Base-by-base conservation (phyloP, 2,888 invertebrate species). In the Philereme vetulata region DNA sequence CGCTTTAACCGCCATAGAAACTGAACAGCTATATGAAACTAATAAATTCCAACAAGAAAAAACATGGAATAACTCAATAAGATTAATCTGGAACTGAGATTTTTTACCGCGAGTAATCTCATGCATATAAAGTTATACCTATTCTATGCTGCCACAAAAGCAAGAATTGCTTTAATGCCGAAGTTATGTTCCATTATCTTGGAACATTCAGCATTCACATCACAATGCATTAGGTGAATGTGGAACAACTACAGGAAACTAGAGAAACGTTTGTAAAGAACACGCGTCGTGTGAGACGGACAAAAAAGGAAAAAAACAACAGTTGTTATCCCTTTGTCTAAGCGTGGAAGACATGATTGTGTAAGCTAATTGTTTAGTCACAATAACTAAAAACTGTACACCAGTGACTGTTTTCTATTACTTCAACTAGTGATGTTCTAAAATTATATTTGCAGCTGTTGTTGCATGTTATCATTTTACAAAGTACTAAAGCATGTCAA, bases 241-340 rank as follows among this genome's bases (percentile, higher is more conserved):
- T 84, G 68, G 77, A 76, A 80, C 78, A 76, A 72, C 75, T 72
- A 72, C 80, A 81, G 80, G 80, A 84, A 83, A 83, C 80, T 76
- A 78, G 77, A 76, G 77, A 82, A 80, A 78, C 73, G 69, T 71
- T 77, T 74, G 74, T 77, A 75, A 77, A 78, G 75, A 72, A 71
- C 76, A 77, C 73, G 72, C 80, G 80, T 80, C 72, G 74, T 72
- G 74, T 76, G 73, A 71, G 71, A 75, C 72, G 68, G 69, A 81
- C 75, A 78, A 78, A 81, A 80, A 83, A 75, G 62, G 74, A 65
- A 78, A 81, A 85, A 82, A 77, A 62, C 68, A 74, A 75, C 70
- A 80, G 79, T 81, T 76, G 82, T 78, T 75, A 78, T 77, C 81
- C 80, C 80, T 86, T 85, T 86, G 85, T 86, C 78, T 84, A 68